Base-by-base conservation (phyloP, 2,888 invertebrate species). In the Cylindroiulus punctatus region DNA sequence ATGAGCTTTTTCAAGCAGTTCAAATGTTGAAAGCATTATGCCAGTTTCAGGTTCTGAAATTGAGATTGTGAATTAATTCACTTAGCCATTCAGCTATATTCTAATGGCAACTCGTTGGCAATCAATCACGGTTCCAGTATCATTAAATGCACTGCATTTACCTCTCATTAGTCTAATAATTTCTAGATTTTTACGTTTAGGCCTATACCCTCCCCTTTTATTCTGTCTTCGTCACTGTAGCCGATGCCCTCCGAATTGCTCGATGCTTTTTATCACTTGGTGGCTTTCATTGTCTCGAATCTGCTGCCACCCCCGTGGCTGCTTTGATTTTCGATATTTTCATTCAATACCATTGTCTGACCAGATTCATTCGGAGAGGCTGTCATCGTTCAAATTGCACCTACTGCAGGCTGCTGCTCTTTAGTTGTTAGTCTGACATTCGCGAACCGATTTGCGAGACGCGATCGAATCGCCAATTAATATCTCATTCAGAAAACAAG, bases 251-350 rank as follows among this genome's bases (percentile, higher is more conserved):
- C 65, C 22, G 19, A 65, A 65, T 65, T 65, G 65, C 65, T 65
- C 22, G 65, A 65, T 65, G 65, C 65, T 65, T 65, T n/a, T 65
- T 65, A 65, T 65, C 65, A 65, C 65, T 65, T 26, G 10, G 65
- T 10, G 65, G 65, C 52, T 65, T 65, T 22, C 65, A 65, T 65
- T 65, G 65, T 65, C 26, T 65, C 65, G 19, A 44, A 26, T 65
- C 26, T 8, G 8, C 65, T 26, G 65, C 26, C 65, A 65, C 65
- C 65, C 65, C 65, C 65, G 65, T 26, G 22, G 26, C 26, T 65
- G 65, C 65, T 65, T 65, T 65, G 65, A 65, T 65, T 65, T 65
- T 65, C 65, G 65, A 65, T 65, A 65, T 26, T 65, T 44, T 44
- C 44, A 44, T 44, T 65, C 26, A 26, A 26, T 65, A 65, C 65